Percentiles rank a stretch among this genome's conserved stretches.
Conservation (phyloP, 2,797 vertebrate genomes). For the Oryzias sinensis region DNA sequence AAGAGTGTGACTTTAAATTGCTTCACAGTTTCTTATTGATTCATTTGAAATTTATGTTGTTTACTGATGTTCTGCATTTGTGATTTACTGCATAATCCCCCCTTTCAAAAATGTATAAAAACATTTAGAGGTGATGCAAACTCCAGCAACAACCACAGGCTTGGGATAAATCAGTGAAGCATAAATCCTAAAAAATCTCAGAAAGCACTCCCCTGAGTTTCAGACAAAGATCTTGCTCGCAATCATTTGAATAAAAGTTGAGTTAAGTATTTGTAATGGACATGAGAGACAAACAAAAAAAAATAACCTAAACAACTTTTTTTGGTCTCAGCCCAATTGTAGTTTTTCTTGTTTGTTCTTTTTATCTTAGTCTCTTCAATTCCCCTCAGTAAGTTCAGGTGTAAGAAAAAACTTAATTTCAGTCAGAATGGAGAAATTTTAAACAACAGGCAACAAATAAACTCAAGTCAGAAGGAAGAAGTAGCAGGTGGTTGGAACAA, state of each 20-base stretch:
- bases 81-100: too few relatives aligned
- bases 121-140: slow-evolving; percentile 79
- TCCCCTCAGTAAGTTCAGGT: slow-evolving; percentile 27
- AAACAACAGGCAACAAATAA: slow-evolving; percentile 18
- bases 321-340: slow-evolving; percentile 51
- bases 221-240: slow-evolving; percentile 54
- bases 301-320: slow-evolving; percentile 14
- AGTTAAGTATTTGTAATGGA: slow-evolving; percentile 58
- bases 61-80: slow-evolving; percentile 70
- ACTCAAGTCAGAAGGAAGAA: slow-evolving; percentile 3
- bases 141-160: slow-evolving; percentile 66
- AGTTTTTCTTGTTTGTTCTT: slow-evolving; percentile 46
- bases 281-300: slow-evolving; percentile 41
- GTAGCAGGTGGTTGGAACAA: slow-evolving; percentile 4
- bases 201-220: slow-evolving; percentile 41
- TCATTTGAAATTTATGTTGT: slow-evolving; percentile 78
- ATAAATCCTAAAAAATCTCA: slow-evolving; percentile 72
- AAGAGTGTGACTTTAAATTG: slow-evolving; percentile 22
- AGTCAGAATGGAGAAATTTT: neutral
- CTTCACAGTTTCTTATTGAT: slow-evolving; percentile 58
- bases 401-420: neutral
- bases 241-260: slow-evolving; percentile 68
- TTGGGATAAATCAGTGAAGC: slow-evolving; percentile 66
- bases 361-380: slow-evolving; percentile 25
- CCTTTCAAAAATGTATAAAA: slow-evolving; percentile 45